A percentile compares a stretch with the other conserved stretches of the same genome.
Conservation (phyloP, 2,113 vertebrate species). For the Nycticryphes semicollaris region DNA sequence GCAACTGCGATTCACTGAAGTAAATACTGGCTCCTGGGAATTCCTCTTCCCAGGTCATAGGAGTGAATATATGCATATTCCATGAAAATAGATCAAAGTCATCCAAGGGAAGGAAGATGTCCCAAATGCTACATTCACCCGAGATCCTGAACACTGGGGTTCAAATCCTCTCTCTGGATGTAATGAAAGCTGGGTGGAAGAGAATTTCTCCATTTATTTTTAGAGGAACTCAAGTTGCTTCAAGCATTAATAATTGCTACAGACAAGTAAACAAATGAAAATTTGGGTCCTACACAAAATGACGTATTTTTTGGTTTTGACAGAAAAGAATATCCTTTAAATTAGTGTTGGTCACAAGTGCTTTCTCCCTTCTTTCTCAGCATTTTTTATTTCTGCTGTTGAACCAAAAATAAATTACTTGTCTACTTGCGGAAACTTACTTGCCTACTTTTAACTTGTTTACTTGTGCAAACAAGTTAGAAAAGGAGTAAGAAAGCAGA, state of each 20-base stretch:
- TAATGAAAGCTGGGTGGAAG: not conserved
- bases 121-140: not conserved
- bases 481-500: not conserved
- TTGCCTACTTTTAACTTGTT: too few species aligned
- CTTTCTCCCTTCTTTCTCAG: not conserved
- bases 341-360: not conserved
- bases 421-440: not conserved
- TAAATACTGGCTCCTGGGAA: not conserved
- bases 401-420: not conserved
- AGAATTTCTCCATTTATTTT: not conserved
- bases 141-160: not conserved
- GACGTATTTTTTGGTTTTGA: not conserved
- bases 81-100: not conserved
- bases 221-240: not conserved
- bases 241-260: not conserved
- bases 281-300: not conserved
- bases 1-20: not conserved
- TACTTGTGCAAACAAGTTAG: not conserved
- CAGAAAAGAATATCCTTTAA: not conserved
- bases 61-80: not conserved
- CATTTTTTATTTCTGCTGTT: not conserved
- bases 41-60: not conserved
- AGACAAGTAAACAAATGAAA: not conserved
- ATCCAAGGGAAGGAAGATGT: not conserved
- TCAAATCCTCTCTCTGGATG: not conserved